Conservation (phyloP, 2,888 invertebrate species). For the Lycaena phlaeas region DNA sequence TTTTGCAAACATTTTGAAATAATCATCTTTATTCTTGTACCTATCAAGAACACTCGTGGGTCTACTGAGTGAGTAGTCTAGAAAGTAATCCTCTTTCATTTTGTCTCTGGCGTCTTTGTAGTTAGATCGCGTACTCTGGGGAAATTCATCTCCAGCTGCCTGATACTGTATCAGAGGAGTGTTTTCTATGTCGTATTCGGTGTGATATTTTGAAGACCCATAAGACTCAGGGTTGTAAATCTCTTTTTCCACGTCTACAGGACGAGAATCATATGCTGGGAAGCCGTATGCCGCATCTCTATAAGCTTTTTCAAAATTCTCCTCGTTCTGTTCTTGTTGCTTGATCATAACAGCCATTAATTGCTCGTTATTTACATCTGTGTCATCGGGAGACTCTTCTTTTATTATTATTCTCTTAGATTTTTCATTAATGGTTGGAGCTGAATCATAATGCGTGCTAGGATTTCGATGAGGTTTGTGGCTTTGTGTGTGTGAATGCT, state of each 20-base stretch:
- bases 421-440: conserved; percentile 42
- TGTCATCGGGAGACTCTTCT: conserved; percentile 44
- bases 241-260: conserved; percentile 41
- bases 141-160: conserved; percentile 44
- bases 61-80: conserved; percentile 47
- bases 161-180: conserved; percentile 51
- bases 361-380: conserved; percentile 39
- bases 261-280: conserved; percentile 42
- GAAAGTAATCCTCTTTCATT: conserved; percentile 47
- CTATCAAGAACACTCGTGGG: conserved; percentile 45
- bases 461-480: conserved; percentile 21
- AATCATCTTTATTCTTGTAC: conserved; percentile 45
- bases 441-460: conserved; percentile 21
- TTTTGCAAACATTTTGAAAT: conserved; percentile 48
- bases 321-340: conserved; percentile 53
- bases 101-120: conserved; percentile 53
- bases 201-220: conserved; percentile 34
- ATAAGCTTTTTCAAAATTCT: conserved; percentile 61
- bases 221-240: conserved; percentile 49
- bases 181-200: conserved; percentile 37
- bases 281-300: conserved; percentile 58
- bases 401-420: conserved; percentile 46
- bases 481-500: conserved; percentile 20
- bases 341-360: conserved; percentile 38
- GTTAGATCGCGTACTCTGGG: conserved; percentile 38